Evolutionary conservation across 2,797 vertebrate genomes (phyloP), one percentile per base, ranked within the genome.

Genomic region (Liparis tanakae): DNA sequence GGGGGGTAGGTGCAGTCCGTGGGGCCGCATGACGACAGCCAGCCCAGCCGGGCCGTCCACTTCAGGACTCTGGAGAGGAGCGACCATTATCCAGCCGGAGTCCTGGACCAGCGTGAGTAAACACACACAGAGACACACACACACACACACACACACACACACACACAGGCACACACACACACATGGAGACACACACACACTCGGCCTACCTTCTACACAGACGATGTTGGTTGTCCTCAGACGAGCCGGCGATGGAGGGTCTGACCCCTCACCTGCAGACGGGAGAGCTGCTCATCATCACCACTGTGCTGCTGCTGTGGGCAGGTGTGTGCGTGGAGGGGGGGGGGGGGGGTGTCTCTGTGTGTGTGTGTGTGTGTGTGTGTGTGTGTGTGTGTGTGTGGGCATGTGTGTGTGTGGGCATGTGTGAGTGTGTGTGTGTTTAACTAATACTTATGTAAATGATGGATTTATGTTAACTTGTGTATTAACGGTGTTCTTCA

Each of bases 261-360:
- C 91, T 98, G 91, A 95, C 96, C 30, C 94, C 93, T 74, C 96
- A 96, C 57, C 86, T 98, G 14, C 96, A 98, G 93, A 98, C 97
- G 0, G 98, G 97, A 46, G 97, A 99, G 92, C 96, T 98, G 60
- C 95, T 98, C 76, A 99, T 99, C 81, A 97, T 98, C 0, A 97
- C 97, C 86, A 96, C 96, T 0, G 98, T 99, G 68, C 94, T 99
- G 85, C 94, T 99, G 69, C 97, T 99, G 94, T 99, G 98, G 98
- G 97, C 97, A 90, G 98, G 44, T 46, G 43, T 15, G 43, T 44
- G 43, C 15, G 43, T 43, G 41, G 13, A 14, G n/a, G n/a, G n/a
- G n/a, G n/a, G n/a, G n/a, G n/a, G n/a, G n/a, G n/a, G n/a, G n/a
- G n/a, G n/a, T 44, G 43, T 44, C 13, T 44, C 13, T 44, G 43